These are phyloP conservation scores for Microcebus lehilahytsara DNA, from an alignment of 2,113 vertebrate genomes.

Conservation along the genomic window DNA sequence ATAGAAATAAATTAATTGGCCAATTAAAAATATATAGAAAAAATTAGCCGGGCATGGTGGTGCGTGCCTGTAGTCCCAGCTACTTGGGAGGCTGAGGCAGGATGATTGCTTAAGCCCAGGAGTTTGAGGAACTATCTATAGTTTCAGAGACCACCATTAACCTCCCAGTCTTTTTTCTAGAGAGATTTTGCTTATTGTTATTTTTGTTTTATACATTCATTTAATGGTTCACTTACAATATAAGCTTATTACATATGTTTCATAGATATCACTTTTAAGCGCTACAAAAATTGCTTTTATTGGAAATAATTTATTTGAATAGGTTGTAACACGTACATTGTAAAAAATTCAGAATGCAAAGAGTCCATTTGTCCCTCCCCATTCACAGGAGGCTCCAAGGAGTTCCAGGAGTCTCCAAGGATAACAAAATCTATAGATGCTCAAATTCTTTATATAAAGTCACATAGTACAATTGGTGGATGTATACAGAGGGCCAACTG, in stretches of 20 bases:
- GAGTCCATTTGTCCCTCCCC: neutral
- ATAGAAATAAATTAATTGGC: too few species aligned
- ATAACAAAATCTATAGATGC: neutral
- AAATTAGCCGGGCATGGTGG: too few species aligned
- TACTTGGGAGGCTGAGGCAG: too few species aligned
- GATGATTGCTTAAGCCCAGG: too few species aligned
- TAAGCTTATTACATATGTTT: neutral
- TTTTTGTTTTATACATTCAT: neutral
- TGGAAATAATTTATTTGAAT: neutral
- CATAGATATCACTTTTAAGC: neutral
- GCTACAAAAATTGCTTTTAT: neutral
- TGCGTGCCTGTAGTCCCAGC: too few species aligned
- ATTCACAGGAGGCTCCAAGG: neutral
- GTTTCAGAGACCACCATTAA: neutral
- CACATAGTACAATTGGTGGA: neutral
- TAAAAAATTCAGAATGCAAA: constrained; percentile 15
- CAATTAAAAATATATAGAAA: too few species aligned
- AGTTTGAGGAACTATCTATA: neutral
- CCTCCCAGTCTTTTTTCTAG: neutral
- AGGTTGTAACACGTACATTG: neutral
- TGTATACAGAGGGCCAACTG: neutral
- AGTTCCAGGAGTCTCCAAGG: neutral
- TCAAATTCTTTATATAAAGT: neutral
- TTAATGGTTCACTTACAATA: neutral
- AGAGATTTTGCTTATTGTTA: neutral